phyloP scores from a whole-genome alignment of 2,113 vertebrate genomes.

The Psettodes erumei region DNA sequence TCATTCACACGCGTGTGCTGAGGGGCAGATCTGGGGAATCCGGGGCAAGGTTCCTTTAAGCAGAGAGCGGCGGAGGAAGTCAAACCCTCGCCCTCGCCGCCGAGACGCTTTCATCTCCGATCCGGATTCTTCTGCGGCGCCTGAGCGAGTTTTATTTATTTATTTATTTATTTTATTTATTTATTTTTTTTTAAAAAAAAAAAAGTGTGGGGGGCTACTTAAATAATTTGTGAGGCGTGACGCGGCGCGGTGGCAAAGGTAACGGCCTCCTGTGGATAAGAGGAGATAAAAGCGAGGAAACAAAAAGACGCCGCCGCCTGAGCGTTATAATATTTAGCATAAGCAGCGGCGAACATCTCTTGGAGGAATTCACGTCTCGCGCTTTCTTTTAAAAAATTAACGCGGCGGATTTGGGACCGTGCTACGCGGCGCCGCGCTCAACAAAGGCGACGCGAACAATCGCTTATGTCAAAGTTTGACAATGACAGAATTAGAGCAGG shows the following conservation, averaged over 20 bases:
- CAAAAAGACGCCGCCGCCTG: slow-evolving; percentile 74
- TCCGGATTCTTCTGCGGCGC: slow-evolving; percentile 66
- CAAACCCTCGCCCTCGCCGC: slow-evolving; percentile 52
- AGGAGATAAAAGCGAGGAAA: slow-evolving; percentile 73
- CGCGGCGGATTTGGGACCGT: slow-evolving; percentile 68
- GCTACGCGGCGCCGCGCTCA: slow-evolving; percentile 70
- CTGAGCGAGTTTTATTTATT: too few species aligned
- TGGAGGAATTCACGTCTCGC: slow-evolving; percentile 78
- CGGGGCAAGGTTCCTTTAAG: slow-evolving; percentile 48
- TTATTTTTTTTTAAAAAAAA: slow-evolving; percentile 33
- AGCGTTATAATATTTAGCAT: slow-evolving; percentile 80
- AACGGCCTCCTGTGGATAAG: slow-evolving; percentile 76
- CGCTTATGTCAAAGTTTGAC: slow-evolving; percentile 82
- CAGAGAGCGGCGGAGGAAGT: slow-evolving; percentile 45
- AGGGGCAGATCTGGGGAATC: slow-evolving; percentile 45
- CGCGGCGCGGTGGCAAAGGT: slow-evolving; percentile 73
- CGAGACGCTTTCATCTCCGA: slow-evolving; percentile 73
- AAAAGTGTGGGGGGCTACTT: slow-evolving; percentile 70
- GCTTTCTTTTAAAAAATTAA: slow-evolving; percentile 75
- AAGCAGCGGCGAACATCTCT: slow-evolving; percentile 76
- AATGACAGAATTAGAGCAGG: slow-evolving; percentile 86
- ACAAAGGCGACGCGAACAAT: slow-evolving; percentile 80
- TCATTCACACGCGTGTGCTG: slow-evolving; percentile 48
- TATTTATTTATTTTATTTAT: slow-evolving; percentile 43
- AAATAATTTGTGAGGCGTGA: slow-evolving; percentile 75